phyloP scores from a whole-genome alignment of 30 jellyfish, hydroid and myxozoan species.

The Pseudorhiza aurosa region DNA sequence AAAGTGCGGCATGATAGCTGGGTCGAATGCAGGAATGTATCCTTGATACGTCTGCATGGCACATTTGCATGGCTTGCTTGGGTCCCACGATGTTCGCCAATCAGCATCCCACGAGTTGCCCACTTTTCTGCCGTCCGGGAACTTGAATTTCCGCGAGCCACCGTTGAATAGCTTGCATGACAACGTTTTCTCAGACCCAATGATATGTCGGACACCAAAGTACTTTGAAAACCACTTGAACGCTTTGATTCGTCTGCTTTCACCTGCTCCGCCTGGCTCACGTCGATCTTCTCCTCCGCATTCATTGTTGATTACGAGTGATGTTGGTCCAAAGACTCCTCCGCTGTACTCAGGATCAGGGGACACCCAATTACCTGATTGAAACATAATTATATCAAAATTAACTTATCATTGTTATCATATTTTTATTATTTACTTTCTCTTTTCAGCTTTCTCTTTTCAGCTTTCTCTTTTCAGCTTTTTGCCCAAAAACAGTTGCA shows the following conservation, averaged over 20 bases:
- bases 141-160: constrained; percentile 70
- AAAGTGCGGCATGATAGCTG: constrained; percentile 83
- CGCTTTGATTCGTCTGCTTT: constrained; percentile 90
- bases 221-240: constrained; percentile 89
- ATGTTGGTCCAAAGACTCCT: constrained; percentile 94
- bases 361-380: constrained; percentile 88
- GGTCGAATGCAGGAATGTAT: constrained; percentile 87
- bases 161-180: constrained; percentile 89
- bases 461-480: too few species aligned
- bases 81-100: constrained; percentile 94
- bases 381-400: too few species aligned
- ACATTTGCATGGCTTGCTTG: constrained; percentile 89
- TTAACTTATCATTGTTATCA: too few species aligned
- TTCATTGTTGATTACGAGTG: constrained; percentile 90
- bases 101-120: constrained; percentile 95
- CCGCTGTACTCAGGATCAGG: constrained; percentile 86
- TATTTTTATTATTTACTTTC: too few species aligned
- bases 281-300: constrained; percentile 92
- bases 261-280: constrained; percentile 98
- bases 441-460: too few species aligned
- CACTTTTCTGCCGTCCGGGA: constrained; percentile 80
- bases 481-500: too few species aligned
- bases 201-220: constrained; percentile 70
- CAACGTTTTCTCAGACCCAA: constrained; percentile 76
- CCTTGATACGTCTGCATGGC: constrained; percentile 95